phyloP scores from a whole-genome alignment of 2,113 vertebrate species.

The Salvelinus alpinus region DNA sequence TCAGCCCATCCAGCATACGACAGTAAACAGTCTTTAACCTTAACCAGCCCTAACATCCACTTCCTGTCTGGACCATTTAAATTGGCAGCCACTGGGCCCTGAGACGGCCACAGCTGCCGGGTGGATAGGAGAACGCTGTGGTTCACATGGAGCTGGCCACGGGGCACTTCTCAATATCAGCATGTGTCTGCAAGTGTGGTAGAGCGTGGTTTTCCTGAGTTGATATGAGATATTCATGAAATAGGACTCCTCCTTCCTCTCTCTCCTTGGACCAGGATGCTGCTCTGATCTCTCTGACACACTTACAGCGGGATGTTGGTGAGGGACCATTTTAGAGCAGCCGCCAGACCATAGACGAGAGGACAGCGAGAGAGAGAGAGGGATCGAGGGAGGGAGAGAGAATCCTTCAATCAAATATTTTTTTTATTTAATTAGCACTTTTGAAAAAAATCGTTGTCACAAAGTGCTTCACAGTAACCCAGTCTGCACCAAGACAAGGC shows the following conservation, averaged over 20 bases:
- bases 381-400: conserved; percentile 24
- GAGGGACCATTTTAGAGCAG: conserved; percentile 76
- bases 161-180: neutral
- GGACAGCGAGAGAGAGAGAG: neutral
- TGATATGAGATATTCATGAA: neutral
- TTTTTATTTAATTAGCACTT: no score
- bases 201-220: neutral
- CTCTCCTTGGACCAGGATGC: no score
- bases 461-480: no score
- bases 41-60: conserved; percentile 43
- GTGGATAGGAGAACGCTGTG: neutral
- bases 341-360: conserved; percentile 74
- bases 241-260: neutral
- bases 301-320: conserved; percentile 82
- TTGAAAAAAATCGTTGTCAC: no score
- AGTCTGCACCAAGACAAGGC: neutral
- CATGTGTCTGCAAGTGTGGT: neutral
- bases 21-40: conserved; percentile 42
- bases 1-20: conserved; percentile 16
- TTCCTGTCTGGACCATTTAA: conserved; percentile 42
- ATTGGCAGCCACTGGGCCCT: conserved; percentile 25
- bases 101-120: conserved; percentile 6
- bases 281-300: neutral
- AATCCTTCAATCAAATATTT: no score
- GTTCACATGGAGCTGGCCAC: neutral